These are phyloP conservation scores for Halictus rubicundus DNA, from an alignment of 1,140 invertebrate genomes.

Conservation along the genomic window DNA sequence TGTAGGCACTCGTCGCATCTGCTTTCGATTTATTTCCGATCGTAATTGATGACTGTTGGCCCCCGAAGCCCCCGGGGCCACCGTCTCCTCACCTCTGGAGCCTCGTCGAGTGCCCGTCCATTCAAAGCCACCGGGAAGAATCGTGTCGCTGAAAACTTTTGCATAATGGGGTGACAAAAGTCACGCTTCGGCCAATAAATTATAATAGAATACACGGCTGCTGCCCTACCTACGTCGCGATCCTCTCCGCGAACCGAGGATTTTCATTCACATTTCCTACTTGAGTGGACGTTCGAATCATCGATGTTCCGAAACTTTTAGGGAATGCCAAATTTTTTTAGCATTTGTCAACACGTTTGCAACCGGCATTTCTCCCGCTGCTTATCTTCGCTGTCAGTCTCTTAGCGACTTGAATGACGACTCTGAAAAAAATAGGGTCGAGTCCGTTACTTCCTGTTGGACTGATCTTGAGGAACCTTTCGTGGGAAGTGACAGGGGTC, in stretches of 20 bases:
- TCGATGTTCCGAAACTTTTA: no score
- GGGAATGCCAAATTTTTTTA: no score
- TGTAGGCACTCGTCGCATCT: slow-evolving; percentile 76
- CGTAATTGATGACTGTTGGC: slow-evolving; percentile 77
- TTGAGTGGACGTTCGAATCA: no score
- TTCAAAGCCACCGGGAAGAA: not conserved
- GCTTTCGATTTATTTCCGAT: slow-evolving; percentile 79
- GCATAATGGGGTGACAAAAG: slow-evolving; percentile 50
- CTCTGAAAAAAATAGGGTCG: no score
- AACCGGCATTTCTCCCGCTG: no score
- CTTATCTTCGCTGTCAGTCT: no score
- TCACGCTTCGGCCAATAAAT: slow-evolving; percentile 45
- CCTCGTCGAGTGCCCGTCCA: slow-evolving; percentile 41
- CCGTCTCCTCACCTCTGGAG: slow-evolving; percentile 16
- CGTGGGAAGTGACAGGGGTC: slow-evolving; percentile 38
- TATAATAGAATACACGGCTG: not conserved
- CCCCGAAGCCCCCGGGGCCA: no score
- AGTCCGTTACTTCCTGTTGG: slow-evolving; percentile 3
- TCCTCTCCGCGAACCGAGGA: no score
- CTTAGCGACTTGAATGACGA: no score
- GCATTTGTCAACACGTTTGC: no score
- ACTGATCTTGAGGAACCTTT: slow-evolving; percentile 19
- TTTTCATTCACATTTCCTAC: no score
- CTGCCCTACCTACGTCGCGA: no score
- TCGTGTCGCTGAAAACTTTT: slow-evolving; percentile 50